phyloP scores from a whole-genome alignment of 1,140 invertebrate species.

The Sitophilus oryzae region DNA sequence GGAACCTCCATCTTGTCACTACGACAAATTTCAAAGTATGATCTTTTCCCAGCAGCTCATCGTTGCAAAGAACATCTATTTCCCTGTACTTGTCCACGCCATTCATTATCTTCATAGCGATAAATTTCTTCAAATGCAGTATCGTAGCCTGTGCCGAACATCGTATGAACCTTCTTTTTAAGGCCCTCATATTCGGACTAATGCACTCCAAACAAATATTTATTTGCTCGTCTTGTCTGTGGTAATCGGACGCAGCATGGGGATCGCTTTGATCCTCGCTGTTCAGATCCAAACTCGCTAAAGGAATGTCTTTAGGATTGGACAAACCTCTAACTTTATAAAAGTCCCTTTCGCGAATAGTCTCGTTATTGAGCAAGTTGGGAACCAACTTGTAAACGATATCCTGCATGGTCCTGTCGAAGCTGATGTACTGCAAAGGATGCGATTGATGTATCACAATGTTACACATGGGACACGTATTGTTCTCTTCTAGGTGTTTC shows the following conservation, averaged over 20 bases:
- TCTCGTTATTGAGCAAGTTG: slow-evolving; percentile 84
- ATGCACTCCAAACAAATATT: slow-evolving; percentile 86
- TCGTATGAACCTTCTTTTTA: slow-evolving; percentile 84
- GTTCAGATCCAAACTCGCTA: slow-evolving; percentile 54
- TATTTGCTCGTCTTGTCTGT: slow-evolving; percentile 91
- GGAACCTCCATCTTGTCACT: slow-evolving; percentile 94
- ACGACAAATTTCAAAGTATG: slow-evolving; percentile 98
- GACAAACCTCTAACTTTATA: slow-evolving; percentile 76
- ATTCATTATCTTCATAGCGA: slow-evolving; percentile 91
- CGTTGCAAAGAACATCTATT: slow-evolving; percentile 97
- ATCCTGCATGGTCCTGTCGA: slow-evolving; percentile 97
- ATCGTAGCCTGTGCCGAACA: slow-evolving; percentile 94
- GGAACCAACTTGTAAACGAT: slow-evolving; percentile 97
- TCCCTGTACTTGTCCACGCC: slow-evolving; percentile 90
- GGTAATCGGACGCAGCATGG: slow-evolving; percentile 83
- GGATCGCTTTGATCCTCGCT: slow-evolving; percentile 58
- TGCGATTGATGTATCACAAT: slow-evolving; percentile 97
- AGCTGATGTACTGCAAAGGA: slow-evolving; percentile 92
- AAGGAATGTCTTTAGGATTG: slow-evolving; percentile 80
- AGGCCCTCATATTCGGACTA: slow-evolving; percentile 72
- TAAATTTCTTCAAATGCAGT: slow-evolving; percentile 94
- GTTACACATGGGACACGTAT: slow-evolving; percentile 95
- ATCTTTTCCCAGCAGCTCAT: slow-evolving; percentile 96
- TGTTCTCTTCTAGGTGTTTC: slow-evolving; percentile 94
- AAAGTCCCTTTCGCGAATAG: slow-evolving; percentile 79